Percentiles rank a stretch among this genome's conserved stretches.
Evolutionary conservation across 2,797 vertebrate species (phyloP).

Genomic region (Sebastes nivosus): DNA sequence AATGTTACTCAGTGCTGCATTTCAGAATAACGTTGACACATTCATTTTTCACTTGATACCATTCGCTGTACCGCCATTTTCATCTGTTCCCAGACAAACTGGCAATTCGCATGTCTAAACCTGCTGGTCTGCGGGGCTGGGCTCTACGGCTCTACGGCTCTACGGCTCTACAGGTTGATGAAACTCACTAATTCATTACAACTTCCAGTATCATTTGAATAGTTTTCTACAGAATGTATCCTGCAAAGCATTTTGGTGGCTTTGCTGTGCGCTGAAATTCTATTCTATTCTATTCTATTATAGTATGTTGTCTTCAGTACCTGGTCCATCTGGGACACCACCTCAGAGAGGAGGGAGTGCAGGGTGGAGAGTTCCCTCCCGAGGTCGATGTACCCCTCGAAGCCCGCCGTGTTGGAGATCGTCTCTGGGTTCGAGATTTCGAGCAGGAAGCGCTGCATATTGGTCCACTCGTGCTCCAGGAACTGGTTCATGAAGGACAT

Average conservation of each 20-base stretch:
- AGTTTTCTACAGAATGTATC: background rate
- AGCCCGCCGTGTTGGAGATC: conserved; percentile 95
- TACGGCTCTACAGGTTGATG: too few relatives aligned
- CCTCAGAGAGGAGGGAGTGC: conserved; percentile 95
- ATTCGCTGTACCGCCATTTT: too few relatives aligned
- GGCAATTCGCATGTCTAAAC: too few relatives aligned
- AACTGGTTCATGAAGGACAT: conserved; percentile 99
- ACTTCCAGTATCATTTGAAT: background rate
- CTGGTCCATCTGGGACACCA: conserved; percentile 95
- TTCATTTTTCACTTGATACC: too few relatives aligned
- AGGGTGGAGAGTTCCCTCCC: conserved; percentile 95
- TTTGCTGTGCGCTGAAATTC: background rate
- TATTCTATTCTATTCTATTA: background rate
- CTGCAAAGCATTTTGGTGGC: background rate
- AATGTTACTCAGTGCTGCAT: too few relatives aligned
- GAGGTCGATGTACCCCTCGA: conserved; percentile 97
- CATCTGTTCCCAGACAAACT: too few relatives aligned
- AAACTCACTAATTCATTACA: background rate
- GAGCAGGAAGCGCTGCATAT: conserved; percentile 97
- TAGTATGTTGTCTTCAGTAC: conserved; percentile 66
- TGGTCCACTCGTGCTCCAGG: conserved; percentile 97
- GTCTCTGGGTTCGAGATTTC: conserved; percentile 99
- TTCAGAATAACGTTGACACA: too few relatives aligned
- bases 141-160: too few relatives aligned
- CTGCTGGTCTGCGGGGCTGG: too few relatives aligned